Evolutionary conservation across 2,888 invertebrate genomes (phyloP).

Genomic region (Amphipoea oculea): DNA sequence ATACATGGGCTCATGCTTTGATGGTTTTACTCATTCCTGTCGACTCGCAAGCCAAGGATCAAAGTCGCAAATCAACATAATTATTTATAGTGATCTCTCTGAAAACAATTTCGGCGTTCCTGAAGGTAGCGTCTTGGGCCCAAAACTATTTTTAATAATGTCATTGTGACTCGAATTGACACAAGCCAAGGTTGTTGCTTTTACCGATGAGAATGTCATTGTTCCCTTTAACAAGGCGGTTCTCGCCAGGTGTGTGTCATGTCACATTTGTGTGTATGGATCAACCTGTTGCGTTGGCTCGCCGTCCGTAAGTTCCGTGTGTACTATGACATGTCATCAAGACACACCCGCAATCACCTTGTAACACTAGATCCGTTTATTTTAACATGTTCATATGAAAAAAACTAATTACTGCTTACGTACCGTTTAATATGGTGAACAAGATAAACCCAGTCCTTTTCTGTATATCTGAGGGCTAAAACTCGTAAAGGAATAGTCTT

Average conservation of each 20-base stretch:
- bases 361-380: slow-evolving; percentile 67
- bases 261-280: background rate
- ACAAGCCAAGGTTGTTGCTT: background rate
- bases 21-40: background rate
- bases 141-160: background rate
- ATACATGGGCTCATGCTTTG: background rate
- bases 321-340: slow-evolving; percentile 62
- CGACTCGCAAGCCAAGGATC: background rate
- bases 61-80: background rate
- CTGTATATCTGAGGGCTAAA: background rate
- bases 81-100: background rate
- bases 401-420: slow-evolving; percentile 47
- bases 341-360: slow-evolving; percentile 75
- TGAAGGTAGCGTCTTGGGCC: slow-evolving; percentile 14
- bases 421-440: slow-evolving; percentile 2
- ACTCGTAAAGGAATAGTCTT: background rate
- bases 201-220: background rate
- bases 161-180: background rate
- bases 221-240: background rate
- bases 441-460: slow-evolving; percentile 6
- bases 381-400: slow-evolving; percentile 61
- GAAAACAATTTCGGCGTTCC: background rate
- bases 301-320: slow-evolving; percentile 46
- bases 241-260: background rate
- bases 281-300: slow-evolving; percentile 30